phyloP scores from a whole-genome alignment of 2,797 vertebrate species.

The Masticophis lateralis region DNA sequence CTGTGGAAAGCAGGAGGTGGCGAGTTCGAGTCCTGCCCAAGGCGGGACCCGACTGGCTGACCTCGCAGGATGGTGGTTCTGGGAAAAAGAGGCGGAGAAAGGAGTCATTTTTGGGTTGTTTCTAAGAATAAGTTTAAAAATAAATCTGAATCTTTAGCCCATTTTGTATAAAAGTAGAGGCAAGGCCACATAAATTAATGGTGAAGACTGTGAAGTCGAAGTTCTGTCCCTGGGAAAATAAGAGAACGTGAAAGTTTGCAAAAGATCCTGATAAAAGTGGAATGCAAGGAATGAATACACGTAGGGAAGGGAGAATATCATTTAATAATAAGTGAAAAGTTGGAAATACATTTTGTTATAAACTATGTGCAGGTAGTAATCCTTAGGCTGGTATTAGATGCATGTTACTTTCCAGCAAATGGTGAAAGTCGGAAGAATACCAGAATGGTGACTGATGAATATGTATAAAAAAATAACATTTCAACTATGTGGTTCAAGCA shows the following conservation, averaged over 20 bases:
- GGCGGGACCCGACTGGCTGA: not conserved
- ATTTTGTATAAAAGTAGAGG: not conserved
- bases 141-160: not conserved
- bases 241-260: not conserved
- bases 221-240: not conserved
- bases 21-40: too few species aligned
- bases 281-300: not conserved
- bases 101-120: not conserved
- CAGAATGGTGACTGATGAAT: not conserved
- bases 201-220: not conserved
- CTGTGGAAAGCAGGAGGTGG: not conserved
- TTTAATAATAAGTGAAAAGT: not conserved
- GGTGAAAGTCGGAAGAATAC: not conserved
- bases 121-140: not conserved
- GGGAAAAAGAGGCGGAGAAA: not conserved
- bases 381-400: not conserved
- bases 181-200: not conserved
- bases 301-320: not conserved
- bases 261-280: not conserved
- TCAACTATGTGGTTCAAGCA: not conserved
- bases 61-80: not conserved
- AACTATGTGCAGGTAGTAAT: not conserved
- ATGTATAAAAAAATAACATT: not conserved
- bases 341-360: not conserved
- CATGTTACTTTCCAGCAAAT: not conserved